Evolutionary conservation across 2,888 invertebrate genomes (phyloP), one percentile per base, ranked within the genome.

Genomic region (Macrosoma leucophasiata): DNA sequence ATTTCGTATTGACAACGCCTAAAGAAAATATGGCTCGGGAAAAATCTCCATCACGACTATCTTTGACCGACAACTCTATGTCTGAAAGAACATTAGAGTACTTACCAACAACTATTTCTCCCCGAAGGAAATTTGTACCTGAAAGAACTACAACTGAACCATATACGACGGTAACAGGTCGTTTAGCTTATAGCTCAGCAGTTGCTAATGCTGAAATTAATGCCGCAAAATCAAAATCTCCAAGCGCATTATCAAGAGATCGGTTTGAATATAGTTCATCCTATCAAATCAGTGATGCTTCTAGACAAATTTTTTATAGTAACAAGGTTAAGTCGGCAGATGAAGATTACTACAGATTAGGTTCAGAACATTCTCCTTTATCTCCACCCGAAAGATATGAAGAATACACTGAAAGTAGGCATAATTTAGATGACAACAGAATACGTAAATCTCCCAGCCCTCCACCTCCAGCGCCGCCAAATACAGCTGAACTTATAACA

Each of bases 381-480:
- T 89, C 90, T 13, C 81, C 87, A 36, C 89, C 89, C 53, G 89
- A 89, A 57, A 73, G 88, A 19, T 86, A 91, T 57, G 90, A 90
- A 21, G 85, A 89, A 36, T 68, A 85, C 31, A 47, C 57, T 46
- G 70, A 81, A 34, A 77, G 71, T 12, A 70, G 75, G 46, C 48
- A 82, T 13, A 85, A 86, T 46, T 86, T 82, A 48, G 77, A 84
- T 13, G 86, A 86, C 48, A 78, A 67, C 46, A 77, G 86, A 52
- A 46, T 71, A 46, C 58, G 65, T 41, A 77, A 77, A 36, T 89
- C 90, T 13, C 89, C 91, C 0, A 91, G 91, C 62, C 93, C 93
- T 2, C 93, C 93, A 2, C 94, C 94, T 3, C 94, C 94, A 13
- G 93, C 94, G 0, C 93, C 94, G 1, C 88, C 88, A 36, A 91